Conservation (phyloP, 2,113 vertebrate genomes). For the Apaloderma vittatum region DNA sequence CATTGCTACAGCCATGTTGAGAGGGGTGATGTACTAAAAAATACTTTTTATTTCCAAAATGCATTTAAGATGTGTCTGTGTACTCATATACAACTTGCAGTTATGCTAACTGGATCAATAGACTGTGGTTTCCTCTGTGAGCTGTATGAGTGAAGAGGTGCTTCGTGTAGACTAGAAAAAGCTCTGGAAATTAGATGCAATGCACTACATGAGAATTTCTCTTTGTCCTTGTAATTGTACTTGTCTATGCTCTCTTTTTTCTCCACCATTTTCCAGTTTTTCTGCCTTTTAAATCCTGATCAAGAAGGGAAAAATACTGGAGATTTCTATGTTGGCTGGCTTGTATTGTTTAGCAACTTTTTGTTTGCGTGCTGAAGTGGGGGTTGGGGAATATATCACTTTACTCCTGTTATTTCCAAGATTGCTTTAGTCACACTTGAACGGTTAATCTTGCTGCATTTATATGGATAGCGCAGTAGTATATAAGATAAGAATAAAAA, state of each 20-base stretch:
- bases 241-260: background rate
- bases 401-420: constrained; percentile 7
- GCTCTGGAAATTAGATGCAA: background rate
- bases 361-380: constrained; percentile 13
- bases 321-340: constrained; percentile 33
- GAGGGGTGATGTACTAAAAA: background rate
- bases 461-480: background rate
- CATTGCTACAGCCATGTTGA: constrained; percentile 11
- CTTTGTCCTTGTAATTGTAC: constrained; percentile 9
- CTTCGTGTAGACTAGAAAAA: background rate
- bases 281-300: constrained; percentile 44
- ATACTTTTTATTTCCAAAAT: background rate
- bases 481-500: constrained; percentile 28
- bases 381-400: background rate
- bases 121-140: background rate
- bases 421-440: constrained; percentile 37
- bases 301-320: constrained; percentile 23
- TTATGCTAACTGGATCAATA: background rate
- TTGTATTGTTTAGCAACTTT: constrained; percentile 41
- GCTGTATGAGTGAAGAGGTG: background rate
- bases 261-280: background rate
- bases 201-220: background rate
- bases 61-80: background rate
- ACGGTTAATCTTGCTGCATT: constrained; percentile 23
- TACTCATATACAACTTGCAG: background rate